Conservation (phyloP, 2,888 invertebrate genomes). For the Cosmopolites sordidus region DNA sequence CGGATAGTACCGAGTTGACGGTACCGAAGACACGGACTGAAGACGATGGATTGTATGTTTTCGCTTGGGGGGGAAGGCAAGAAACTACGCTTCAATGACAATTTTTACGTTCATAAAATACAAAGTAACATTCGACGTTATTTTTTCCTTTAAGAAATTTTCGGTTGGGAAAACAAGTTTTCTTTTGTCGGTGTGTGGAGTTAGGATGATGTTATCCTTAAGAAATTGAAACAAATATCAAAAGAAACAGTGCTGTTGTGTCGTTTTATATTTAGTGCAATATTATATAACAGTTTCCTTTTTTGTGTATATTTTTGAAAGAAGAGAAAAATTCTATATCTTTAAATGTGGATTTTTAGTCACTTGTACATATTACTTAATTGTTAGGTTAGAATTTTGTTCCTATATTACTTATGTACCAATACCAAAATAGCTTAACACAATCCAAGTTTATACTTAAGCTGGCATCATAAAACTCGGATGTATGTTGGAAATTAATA, state of each 20-base stretch:
- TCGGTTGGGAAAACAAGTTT: no score
- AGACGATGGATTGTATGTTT: no score
- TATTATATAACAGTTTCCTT: constrained; percentile 1
- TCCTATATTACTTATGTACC: constrained; percentile 1
- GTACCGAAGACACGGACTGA: no score
- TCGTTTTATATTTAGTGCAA: no score
- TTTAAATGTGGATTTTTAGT: not conserved
- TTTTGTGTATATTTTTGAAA: not conserved
- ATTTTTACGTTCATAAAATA: not conserved
- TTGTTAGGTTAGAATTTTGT: constrained; percentile 1
- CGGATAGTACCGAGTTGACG: no score
- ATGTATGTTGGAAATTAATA: not conserved
- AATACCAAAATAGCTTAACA: not conserved
- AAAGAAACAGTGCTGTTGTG: no score
- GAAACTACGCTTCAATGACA: constrained; percentile 46
- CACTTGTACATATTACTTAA: constrained; percentile 1
- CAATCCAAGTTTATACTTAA: not conserved
- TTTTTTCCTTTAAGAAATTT: no score
- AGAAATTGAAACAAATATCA: no score
- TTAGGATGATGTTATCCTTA: no score
- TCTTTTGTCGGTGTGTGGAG: no score
- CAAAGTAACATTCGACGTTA: no score
- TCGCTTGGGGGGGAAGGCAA: constrained; percentile 47
- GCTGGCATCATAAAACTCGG: not conserved
- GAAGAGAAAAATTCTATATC: not conserved